A percentile compares a stretch with the other conserved stretches of the same genome.
These are phyloP conservation scores for Nycteola revayana DNA, from an alignment of 2,888 invertebrate genomes.

Conservation along the genomic window DNA sequence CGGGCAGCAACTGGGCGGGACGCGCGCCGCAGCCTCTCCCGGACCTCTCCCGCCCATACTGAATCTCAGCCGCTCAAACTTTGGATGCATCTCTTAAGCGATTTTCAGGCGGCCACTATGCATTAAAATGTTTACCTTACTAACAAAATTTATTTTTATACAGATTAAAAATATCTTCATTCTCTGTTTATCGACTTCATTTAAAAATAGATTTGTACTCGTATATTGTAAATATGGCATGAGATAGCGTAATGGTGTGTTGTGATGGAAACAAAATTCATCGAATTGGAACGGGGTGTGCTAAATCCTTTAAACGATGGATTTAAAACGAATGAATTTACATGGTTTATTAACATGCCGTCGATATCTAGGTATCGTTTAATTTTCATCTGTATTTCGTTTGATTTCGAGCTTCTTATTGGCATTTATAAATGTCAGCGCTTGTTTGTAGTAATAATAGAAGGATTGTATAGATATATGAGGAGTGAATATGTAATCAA, in stretches of 20 bases:
- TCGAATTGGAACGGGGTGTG: slow-evolving; percentile 22
- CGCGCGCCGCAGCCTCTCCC: slow-evolving; percentile 59
- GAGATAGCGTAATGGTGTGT: slow-evolving; percentile 14
- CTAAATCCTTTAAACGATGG: slow-evolving; percentile 17
- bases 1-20: slow-evolving; percentile 68
- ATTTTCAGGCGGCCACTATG: slow-evolving; percentile 13
- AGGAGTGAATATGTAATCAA: too few species aligned
- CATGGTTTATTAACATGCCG: slow-evolving; percentile 7
- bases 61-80: slow-evolving; percentile 43
- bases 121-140: background rate
- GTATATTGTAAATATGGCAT: too few species aligned
- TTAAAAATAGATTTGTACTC: slow-evolving; percentile 16
- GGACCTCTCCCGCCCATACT: slow-evolving; percentile 56
- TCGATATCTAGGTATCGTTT: too few species aligned
- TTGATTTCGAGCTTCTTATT: too few species aligned
- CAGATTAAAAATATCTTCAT: too few species aligned
- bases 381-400: too few species aligned
- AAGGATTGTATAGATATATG: too few species aligned
- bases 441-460: too few species aligned
- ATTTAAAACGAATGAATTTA: slow-evolving; percentile 3
- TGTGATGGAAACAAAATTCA: slow-evolving; percentile 28
- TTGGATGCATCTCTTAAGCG: slow-evolving; percentile 46
- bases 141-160: too few species aligned
- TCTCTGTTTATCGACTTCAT: too few species aligned
- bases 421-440: too few species aligned